Percentiles rank a stretch among this genome's conserved stretches.
Evolutionary conservation across 1,140 invertebrate species (phyloP).

Genomic region (Drosophila parvula): DNA sequence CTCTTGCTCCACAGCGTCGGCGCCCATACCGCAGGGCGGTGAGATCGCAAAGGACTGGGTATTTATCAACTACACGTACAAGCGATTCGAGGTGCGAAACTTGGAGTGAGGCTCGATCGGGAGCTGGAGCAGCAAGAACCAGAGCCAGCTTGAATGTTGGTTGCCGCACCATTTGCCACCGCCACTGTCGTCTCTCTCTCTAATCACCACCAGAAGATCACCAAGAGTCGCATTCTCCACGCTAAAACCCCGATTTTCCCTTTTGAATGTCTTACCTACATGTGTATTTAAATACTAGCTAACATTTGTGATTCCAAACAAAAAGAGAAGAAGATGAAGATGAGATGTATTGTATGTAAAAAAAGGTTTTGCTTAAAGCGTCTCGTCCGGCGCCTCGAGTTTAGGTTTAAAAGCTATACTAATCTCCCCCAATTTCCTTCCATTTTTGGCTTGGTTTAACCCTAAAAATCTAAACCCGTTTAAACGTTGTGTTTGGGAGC

Average conservation of each 20-base stretch:
- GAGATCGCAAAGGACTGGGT: slow-evolving; percentile 98
- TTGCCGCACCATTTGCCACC: slow-evolving; percentile 75
- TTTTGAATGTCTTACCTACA: slow-evolving; percentile 81
- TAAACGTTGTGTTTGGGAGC: slow-evolving; percentile 53
- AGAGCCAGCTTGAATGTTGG: slow-evolving; percentile 51
- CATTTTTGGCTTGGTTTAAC: slow-evolving; percentile 54
- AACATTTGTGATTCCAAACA: slow-evolving; percentile 80
- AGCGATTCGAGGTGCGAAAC: slow-evolving; percentile 94
- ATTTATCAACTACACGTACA: slow-evolving; percentile 99
- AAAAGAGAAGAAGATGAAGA: slow-evolving; percentile 41
- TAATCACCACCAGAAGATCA: slow-evolving; percentile 59
- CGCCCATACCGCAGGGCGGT: slow-evolving; percentile 91
- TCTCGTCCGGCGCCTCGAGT: slow-evolving; percentile 47
- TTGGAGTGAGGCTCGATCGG: slow-evolving; percentile 68
- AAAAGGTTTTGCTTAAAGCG: slow-evolving; percentile 57
- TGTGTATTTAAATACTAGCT: slow-evolving; percentile 82
- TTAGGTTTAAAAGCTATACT: slow-evolving; percentile 72
- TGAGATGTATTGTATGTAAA: slow-evolving; percentile 60
- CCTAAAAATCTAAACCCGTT: slow-evolving; percentile 13
- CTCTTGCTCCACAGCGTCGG: slow-evolving; percentile 87
- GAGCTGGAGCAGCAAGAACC: slow-evolving; percentile 19
- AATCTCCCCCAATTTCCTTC: slow-evolving; percentile 43
- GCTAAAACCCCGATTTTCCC: slow-evolving; percentile 70
- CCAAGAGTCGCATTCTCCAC: slow-evolving; percentile 60
- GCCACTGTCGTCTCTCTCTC: slow-evolving; percentile 71